Conservation (phyloP, 1,140 invertebrate species). For the Eupeodes corollae region DNA sequence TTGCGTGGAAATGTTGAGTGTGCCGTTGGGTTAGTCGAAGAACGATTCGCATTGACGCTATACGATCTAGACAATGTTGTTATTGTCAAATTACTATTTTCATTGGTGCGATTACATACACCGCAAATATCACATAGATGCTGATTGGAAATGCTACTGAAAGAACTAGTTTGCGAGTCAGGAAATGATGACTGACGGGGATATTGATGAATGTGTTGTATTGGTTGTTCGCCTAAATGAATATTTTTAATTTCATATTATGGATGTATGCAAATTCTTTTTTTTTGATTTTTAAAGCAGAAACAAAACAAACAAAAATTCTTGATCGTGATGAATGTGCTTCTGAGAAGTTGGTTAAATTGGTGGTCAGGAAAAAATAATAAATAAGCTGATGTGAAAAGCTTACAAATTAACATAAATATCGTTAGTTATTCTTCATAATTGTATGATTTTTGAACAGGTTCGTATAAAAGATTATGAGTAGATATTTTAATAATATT, state of each 20-base stretch:
- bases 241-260: neutral
- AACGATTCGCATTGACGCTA: conserved; percentile 2
- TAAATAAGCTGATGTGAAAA: too few relatives aligned
- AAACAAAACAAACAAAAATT: too few relatives aligned
- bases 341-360: too few relatives aligned
- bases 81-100: conserved; percentile 33
- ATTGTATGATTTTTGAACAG: too few relatives aligned
- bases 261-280: neutral
- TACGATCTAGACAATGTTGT: conserved; percentile 25
- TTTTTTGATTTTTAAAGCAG: neutral
- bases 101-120: neutral
- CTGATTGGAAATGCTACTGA: neutral
- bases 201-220: conserved; percentile 1
- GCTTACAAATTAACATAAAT: too few relatives aligned
- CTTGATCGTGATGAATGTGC: too few relatives aligned
- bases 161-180: neutral
- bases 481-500: too few relatives aligned
- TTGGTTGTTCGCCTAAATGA: neutral
- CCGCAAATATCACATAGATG: conserved; percentile 1
- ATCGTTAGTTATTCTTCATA: too few relatives aligned
- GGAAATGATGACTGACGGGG: conserved; percentile 2
- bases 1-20: conserved; percentile 32
- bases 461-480: too few relatives aligned
- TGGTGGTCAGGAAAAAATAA: too few relatives aligned
- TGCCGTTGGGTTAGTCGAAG: neutral